Evolutionary conservation across 2,797 vertebrate genomes (phyloP).

Genomic region (Hoplostethus atlanticus): DNA sequence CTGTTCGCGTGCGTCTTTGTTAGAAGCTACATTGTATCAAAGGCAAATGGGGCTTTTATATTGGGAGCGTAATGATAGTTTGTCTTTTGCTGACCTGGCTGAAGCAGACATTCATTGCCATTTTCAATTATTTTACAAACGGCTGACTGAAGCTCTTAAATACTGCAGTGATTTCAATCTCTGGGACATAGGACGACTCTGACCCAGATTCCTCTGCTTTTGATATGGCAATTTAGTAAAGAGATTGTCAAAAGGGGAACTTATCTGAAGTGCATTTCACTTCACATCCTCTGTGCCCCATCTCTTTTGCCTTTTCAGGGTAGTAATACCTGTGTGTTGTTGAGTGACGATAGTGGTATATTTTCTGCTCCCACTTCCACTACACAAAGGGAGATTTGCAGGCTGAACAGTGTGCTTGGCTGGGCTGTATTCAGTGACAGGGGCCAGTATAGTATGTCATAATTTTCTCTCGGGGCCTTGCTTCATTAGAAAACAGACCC

Average conservation of each 20-base stretch:
- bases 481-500: slow-evolving; percentile 69
- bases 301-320: slow-evolving; percentile 20
- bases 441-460: slow-evolving; percentile 42
- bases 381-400: slow-evolving; percentile 4
- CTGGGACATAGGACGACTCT: slow-evolving; percentile 26
- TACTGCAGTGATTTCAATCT: slow-evolving; percentile 30
- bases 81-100: slow-evolving; percentile 44
- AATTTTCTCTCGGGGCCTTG: slow-evolving; percentile 50
- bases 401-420: background rate
- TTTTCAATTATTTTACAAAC: slow-evolving; percentile 55
- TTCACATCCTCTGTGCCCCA: background rate
- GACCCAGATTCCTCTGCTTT: slow-evolving; percentile 45
- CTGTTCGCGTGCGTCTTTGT: slow-evolving; percentile 25
- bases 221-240: slow-evolving; percentile 26
- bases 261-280: slow-evolving; percentile 18
- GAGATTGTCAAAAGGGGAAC: slow-evolving; percentile 28
- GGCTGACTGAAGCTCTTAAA: slow-evolving; percentile 44
- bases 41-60: slow-evolving; percentile 42
- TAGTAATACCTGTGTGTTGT: slow-evolving; percentile 28
- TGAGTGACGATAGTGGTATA: slow-evolving; percentile 10
- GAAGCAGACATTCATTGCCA: slow-evolving; percentile 46
- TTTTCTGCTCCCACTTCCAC: slow-evolving; percentile 4
- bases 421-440: slow-evolving; percentile 17
- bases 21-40: slow-evolving; percentile 23
- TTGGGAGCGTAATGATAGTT: slow-evolving; percentile 29